A percentile compares a stretch with the other conserved stretches of the same genome.
Conservation (phyloP, 2,113 vertebrate genomes). For the Budorcas taxicolor region DNA sequence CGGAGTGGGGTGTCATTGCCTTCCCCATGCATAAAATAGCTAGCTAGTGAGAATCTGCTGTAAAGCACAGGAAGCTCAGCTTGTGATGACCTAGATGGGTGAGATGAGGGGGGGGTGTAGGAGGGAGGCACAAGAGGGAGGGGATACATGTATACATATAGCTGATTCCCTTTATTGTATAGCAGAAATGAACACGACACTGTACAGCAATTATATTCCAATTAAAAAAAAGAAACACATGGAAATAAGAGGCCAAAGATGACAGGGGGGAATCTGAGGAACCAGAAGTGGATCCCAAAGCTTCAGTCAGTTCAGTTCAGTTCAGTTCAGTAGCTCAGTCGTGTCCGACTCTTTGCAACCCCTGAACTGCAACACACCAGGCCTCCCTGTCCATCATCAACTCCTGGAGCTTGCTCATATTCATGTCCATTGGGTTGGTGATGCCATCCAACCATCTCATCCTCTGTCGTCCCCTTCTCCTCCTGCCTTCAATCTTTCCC, state of each 20-base stretch:
- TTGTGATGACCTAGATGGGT: not conserved
- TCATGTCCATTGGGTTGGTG: not conserved
- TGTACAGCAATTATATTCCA: not conserved
- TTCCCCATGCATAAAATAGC: not conserved
- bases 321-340: not conserved
- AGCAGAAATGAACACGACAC: not conserved
- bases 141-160: not conserved
- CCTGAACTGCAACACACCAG: not conserved
- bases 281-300: not conserved
- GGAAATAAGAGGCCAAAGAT: not conserved
- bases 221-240: not conserved
- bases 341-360: not conserved
- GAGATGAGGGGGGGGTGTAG: not conserved
- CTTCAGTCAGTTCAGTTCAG: not conserved
- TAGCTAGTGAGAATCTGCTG: not conserved
- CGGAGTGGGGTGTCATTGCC: too few relatives aligned
- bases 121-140: not conserved
- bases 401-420: not conserved
- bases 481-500: not conserved
- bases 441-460: not conserved
- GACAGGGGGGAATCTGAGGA: not conserved
- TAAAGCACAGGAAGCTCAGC: not conserved
- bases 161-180: not conserved
- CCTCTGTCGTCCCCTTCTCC: not conserved
- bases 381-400: not conserved